Evolutionary conservation across 2,888 invertebrate genomes (phyloP), one percentile per base, ranked within the genome.

Genomic region (Oscheius sp.): DNA sequence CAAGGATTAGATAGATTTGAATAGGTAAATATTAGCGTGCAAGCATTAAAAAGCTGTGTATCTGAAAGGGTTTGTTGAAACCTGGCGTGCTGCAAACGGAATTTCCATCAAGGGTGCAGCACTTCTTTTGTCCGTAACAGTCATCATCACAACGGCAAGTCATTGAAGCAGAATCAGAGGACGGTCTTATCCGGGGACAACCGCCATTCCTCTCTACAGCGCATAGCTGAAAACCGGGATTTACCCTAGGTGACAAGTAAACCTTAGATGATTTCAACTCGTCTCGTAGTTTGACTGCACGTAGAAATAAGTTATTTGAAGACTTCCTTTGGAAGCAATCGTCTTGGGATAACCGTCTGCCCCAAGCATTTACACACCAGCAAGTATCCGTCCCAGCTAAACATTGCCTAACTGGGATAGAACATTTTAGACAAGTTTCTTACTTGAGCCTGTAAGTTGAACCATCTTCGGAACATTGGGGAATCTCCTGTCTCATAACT

Each of bases 331-430:
- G 77, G 21, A 73, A 69, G 23, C 68, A 64, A 18, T 80, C 78
- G 35, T 72, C 68, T 58, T 75, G 55, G 0, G 69, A 58, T 23
- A 77, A 29, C 29, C 73, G 66, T 53, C 78, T 41, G n/a, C 81
- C 81, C 29, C 74, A 68, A 41, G 49, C 41, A 9, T 70, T 72
- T 0, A 79, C 81, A 72, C 81, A 81, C 81, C 81, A 81, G 45
- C 81, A 81, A 12, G 64, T 72, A 13, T 77, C 76, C 9, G 79
- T 78, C 35, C 79, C 81, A 13, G 79, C 81, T 16, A 81, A 73
- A 41, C 81, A 81, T 68, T 81, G 81, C 63, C 78, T 80, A 64
- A 76, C 21, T 18, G 18, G 46, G 6, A 35, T 16, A 49, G 16
- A n/a, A 18, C 21, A 3, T 25, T 6, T 18, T 16, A 27, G 13